Conservation (phyloP, 2,113 vertebrate genomes). For the Pelodiscus sinensis region DNA sequence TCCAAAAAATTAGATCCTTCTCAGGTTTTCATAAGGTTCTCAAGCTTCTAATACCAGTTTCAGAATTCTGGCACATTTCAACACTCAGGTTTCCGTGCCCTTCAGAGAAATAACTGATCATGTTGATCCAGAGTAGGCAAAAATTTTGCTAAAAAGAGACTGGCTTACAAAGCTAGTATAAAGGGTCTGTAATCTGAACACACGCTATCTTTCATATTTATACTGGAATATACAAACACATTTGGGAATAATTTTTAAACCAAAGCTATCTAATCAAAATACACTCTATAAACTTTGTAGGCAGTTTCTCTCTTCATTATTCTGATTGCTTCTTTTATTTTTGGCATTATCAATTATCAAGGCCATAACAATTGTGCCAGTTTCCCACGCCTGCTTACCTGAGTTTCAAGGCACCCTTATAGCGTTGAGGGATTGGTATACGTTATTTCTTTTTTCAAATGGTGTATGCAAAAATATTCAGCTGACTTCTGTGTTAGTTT, state of each 20-base stretch:
- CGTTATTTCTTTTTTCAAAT: not conserved
- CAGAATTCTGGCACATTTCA: slow-evolving; percentile 48
- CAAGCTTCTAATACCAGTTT: slow-evolving; percentile 17
- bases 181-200: not conserved
- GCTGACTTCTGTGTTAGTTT: not conserved
- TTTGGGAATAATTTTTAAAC: not conserved
- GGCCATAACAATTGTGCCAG: not conserved
- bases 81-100: not conserved
- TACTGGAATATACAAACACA: not conserved
- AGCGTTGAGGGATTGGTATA: not conserved
- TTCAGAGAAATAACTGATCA: slow-evolving; percentile 51
- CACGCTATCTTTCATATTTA: not conserved
- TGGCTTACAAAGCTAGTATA: not conserved
- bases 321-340: slow-evolving; percentile 4
- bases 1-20: not conserved
- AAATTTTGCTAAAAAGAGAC: not conserved
- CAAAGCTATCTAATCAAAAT: slow-evolving; percentile 12
- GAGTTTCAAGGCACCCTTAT: not conserved
- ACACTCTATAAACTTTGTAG: not conserved
- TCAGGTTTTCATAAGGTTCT: slow-evolving; percentile 20
- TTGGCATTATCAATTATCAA: not conserved
- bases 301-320: not conserved
- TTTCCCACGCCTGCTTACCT: not conserved
- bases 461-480: not conserved
- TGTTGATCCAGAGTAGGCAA: not conserved